A percentile compares a stretch with the other conserved stretches of the same genome.
phyloP scores from a whole-genome alignment of 1,140 invertebrate species.

The Lordiphosa clarofinis region DNA sequence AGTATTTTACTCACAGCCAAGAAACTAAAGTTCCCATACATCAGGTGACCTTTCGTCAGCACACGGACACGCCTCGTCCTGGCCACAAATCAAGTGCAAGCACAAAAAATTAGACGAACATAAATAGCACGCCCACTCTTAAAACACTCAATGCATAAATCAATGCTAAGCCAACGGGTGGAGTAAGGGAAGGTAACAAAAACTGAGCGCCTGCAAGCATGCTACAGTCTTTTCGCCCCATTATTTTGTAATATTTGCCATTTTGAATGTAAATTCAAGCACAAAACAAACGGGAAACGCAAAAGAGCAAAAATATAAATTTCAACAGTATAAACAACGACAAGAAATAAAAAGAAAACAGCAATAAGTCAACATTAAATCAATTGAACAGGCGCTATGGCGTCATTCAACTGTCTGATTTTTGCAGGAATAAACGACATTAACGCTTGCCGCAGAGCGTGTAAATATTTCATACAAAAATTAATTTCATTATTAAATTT shows the following conservation, averaged over 20 bases:
- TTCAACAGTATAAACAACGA: conserved; percentile 9
- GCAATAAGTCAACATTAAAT: conserved; percentile 57
- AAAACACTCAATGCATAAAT: conserved; percentile 66
- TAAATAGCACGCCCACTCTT: conserved; percentile 65
- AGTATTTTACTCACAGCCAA: conserved; percentile 7
- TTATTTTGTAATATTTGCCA: conserved; percentile 51
- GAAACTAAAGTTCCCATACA: conserved; percentile 46
- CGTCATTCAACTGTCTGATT: conserved; percentile 30
- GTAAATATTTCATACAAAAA: conserved; percentile 1
- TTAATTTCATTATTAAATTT: neutral
- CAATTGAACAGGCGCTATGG: conserved; percentile 42
- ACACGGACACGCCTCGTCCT: conserved; percentile 22
- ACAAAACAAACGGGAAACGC: conserved; percentile 14
- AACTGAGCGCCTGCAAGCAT: conserved; percentile 23
- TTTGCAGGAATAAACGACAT: conserved; percentile 13
- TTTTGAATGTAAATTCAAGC: conserved; percentile 22
- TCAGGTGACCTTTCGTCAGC: conserved; percentile 61
- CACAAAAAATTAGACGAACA: conserved; percentile 40
- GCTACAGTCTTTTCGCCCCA: conserved; percentile 30
- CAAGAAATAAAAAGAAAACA: conserved; percentile 43
- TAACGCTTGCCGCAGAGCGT: neutral
- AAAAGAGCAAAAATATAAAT: conserved; percentile 21
- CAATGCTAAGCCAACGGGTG: conserved; percentile 50
- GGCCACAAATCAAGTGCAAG: conserved; percentile 65
- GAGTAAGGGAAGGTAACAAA: neutral